These are phyloP conservation scores for Heteromurus nitidus DNA, from an alignment of 2,888 invertebrate genomes.

Conservation along the genomic window DNA sequence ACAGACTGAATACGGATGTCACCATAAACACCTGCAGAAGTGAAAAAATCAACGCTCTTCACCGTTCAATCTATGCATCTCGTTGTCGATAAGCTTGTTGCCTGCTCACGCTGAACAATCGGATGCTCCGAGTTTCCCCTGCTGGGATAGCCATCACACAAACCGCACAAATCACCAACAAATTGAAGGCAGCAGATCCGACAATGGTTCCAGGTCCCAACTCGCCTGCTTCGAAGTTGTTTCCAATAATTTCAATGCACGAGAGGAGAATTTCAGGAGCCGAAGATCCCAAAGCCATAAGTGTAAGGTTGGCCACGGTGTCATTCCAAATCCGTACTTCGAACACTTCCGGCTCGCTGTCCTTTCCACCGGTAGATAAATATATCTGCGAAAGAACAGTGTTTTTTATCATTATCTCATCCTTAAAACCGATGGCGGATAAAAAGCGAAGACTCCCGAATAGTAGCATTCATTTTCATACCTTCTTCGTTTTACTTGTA, in stretches of 20 bases:
- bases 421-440: too few relatives aligned
- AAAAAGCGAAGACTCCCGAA: not conserved
- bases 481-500: conserved; percentile 77
- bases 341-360: conserved; percentile 77
- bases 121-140: conserved; percentile 76
- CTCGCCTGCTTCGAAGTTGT: conserved; percentile 76
- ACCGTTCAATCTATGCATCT: too few relatives aligned
- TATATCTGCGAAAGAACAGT: conserved; percentile 60
- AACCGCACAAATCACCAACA: conserved; percentile 78
- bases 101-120: conserved; percentile 76
- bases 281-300: conserved; percentile 79
- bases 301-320: conserved; percentile 79
- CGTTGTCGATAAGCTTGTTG: too few relatives aligned
- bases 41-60: too few relatives aligned
- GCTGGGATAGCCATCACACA: conserved; percentile 77
- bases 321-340: conserved; percentile 78
- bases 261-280: conserved; percentile 79
- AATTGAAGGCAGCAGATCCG: conserved; percentile 75
- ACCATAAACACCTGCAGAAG: conserved; percentile 76
- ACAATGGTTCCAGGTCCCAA: conserved; percentile 80
- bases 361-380: conserved; percentile 70
- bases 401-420: not conserved
- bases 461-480: conserved; percentile 68
- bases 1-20: conserved; percentile 77
- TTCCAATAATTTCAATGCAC: conserved; percentile 77